Evolutionary conservation across 2,888 invertebrate genomes (phyloP).

Genomic region (Opisthograptis luteolata): DNA sequence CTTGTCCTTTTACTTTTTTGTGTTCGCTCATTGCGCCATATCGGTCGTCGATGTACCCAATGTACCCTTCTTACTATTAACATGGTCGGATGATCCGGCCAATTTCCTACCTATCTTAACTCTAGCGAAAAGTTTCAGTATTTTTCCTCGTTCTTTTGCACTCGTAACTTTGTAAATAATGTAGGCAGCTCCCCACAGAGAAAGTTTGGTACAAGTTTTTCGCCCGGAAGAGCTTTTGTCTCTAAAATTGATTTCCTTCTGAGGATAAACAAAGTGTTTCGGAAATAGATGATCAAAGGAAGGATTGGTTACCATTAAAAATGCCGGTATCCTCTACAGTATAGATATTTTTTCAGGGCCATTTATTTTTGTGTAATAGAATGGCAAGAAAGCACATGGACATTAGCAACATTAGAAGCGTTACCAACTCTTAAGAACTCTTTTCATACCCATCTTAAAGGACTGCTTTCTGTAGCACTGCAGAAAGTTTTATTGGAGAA

Average conservation of each 20-base stretch:
- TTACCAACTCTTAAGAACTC: too few species aligned
- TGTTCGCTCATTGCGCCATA: too few species aligned
- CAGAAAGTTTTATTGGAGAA: too few species aligned
- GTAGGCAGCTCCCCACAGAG: not conserved
- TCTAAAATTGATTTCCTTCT: conserved; percentile 15
- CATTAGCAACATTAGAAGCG: too few species aligned
- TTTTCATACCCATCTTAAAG: too few species aligned
- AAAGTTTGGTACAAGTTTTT: conserved; percentile 12
- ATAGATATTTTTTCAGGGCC: too few species aligned
- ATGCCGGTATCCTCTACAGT: not conserved
- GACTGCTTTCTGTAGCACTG: too few species aligned
- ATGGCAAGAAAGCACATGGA: too few species aligned
- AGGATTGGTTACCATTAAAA: not conserved
- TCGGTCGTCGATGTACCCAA: too few species aligned
- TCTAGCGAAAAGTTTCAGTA: conserved; percentile 1
- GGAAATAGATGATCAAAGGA: conserved; percentile 7
- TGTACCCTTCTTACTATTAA: not conserved
- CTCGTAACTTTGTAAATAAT: conserved; percentile 1
- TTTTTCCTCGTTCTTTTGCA: conserved; percentile 2
- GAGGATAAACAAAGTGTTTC: conserved; percentile 11
- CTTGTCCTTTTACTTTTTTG: too few species aligned
- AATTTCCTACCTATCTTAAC: not conserved
- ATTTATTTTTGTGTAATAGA: too few species aligned
- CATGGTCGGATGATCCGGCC: not conserved
- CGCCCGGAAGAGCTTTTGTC: conserved; percentile 17